These are phyloP conservation scores for Pogona vitticeps DNA, from an alignment of 2,113 vertebrate genomes.

Conservation along the genomic window DNA sequence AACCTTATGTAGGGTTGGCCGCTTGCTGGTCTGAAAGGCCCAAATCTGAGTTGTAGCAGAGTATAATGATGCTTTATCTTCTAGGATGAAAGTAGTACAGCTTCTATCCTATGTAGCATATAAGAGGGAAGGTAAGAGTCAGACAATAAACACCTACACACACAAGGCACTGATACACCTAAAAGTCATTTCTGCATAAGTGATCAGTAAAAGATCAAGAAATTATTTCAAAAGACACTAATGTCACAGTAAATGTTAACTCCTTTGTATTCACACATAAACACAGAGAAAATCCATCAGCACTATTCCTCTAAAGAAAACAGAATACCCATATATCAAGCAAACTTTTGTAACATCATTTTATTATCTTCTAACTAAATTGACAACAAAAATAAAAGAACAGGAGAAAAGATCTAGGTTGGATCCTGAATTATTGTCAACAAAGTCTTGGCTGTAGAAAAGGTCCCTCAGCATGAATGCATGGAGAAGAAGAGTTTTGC, in stretches of 20 bases:
- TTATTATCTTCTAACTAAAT: slow-evolving; percentile 4
- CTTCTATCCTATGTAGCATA: slow-evolving; percentile 77
- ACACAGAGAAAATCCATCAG: neutral
- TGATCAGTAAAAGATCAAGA: slow-evolving; percentile 40
- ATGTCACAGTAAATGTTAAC: slow-evolving; percentile 4
- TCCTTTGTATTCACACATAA: slow-evolving; percentile 17
- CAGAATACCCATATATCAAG: neutral
- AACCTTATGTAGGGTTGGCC: slow-evolving; percentile 75
- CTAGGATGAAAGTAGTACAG: slow-evolving; percentile 75
- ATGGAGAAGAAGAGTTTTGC: neutral
- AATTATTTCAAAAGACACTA: slow-evolving; percentile 11
- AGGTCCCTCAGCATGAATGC: neutral
- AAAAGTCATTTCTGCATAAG: slow-evolving; percentile 49
- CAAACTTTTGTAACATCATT: neutral
- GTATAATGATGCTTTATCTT: slow-evolving; percentile 74
- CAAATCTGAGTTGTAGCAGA: slow-evolving; percentile 74
- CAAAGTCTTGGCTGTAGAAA: neutral
- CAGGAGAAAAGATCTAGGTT: neutral
- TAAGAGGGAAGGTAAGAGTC: slow-evolving; percentile 74
- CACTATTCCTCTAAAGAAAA: neutral
- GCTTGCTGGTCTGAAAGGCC: slow-evolving; percentile 73
- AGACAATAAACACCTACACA: slow-evolving; percentile 67
- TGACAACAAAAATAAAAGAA: neutral
- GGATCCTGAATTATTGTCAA: neutral
- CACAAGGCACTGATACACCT: slow-evolving; percentile 38